These are phyloP conservation scores for Drosophila tani DNA, from an alignment of 1,140 invertebrate genomes.

Conservation along the genomic window DNA sequence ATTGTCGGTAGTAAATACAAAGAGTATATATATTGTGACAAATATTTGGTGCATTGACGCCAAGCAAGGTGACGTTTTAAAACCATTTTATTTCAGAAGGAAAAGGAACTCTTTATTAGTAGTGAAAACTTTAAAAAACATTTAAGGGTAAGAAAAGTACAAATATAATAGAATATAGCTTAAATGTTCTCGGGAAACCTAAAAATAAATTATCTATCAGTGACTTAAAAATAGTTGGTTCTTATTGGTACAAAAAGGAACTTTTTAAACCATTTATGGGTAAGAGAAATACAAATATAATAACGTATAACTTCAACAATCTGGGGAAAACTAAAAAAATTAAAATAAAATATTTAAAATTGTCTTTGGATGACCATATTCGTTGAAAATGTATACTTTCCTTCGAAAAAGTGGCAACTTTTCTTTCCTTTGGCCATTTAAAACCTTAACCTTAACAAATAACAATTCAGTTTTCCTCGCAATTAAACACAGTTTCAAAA, in stretches of 20 bases:
- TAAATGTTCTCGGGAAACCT: not conserved
- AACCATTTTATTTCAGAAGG: not conserved
- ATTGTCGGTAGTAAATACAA: constrained; percentile 42
- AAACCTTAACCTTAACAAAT: not conserved
- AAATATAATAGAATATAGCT: not conserved
- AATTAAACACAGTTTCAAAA: not conserved
- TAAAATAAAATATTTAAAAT: not conserved
- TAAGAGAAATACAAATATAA: not conserved
- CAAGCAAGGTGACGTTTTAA: not conserved
- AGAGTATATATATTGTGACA: constrained; percentile 41
- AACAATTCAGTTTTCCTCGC: not conserved
- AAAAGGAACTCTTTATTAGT: not conserved
- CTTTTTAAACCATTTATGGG: not conserved
- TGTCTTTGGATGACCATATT: not conserved
- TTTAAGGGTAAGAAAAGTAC: too few relatives aligned
- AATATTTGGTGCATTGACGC: constrained; percentile 49
- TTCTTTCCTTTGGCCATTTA: too few relatives aligned
- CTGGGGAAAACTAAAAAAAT: too few relatives aligned
- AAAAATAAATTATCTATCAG: too few relatives aligned
- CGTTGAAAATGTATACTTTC: not conserved
- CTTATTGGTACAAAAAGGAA: too few relatives aligned
- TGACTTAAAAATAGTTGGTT: too few relatives aligned
- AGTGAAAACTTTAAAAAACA: not conserved
- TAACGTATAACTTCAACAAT: not conserved
- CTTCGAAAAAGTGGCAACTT: too few relatives aligned